Evolutionary conservation across 2,888 invertebrate genomes (phyloP), one percentile per base, ranked within the genome.

Genomic region (Leptinotarsa peninsularis): DNA sequence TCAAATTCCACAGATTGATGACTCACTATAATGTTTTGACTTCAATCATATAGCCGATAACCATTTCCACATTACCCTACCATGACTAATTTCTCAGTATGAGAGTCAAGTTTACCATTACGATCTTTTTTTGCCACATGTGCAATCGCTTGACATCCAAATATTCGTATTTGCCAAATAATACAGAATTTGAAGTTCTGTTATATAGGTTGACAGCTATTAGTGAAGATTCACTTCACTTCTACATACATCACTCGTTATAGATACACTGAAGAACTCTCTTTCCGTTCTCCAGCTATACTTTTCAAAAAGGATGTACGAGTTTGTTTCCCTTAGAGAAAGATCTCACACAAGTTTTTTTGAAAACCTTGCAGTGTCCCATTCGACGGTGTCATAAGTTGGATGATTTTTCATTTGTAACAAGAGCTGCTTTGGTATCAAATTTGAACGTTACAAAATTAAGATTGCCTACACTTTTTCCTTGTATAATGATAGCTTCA

Each of bases 131-230:
- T 68, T 27, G 82, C 82, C 71, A 79, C 80, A 7, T 74, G 66
- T 1, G 73, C 75, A 71, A 75, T 80, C 80, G 79, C 83, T 49
- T 81, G 58, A 49, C 78, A 78, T 10, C 82, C 82, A 4, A 82
- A 84, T 13, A 80, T 69, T 56, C 43, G 58, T 4, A 27, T 27
- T 66, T 52, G 3, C 66, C 18, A 33, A 68, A 27, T 18, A 79
- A 15, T 14, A 50, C 50, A 15, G 15, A 50, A 50, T 15, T 50
- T 50, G 10, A 15, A 15, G 50, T 50, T 7, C 50, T 7, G 10
- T 50, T 50, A 50, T 50, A 50, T 58, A 80, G 66, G 70, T 81
- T 82, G 14, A 73, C 77, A 49, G 81, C 69, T 43, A 71, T 54
- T 49, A 67, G 71, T 21, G 81, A 60, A 23, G 79, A 81, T 77